Base-by-base conservation (phyloP, 2,888 invertebrate species). In the Parnassius smintheus region DNA sequence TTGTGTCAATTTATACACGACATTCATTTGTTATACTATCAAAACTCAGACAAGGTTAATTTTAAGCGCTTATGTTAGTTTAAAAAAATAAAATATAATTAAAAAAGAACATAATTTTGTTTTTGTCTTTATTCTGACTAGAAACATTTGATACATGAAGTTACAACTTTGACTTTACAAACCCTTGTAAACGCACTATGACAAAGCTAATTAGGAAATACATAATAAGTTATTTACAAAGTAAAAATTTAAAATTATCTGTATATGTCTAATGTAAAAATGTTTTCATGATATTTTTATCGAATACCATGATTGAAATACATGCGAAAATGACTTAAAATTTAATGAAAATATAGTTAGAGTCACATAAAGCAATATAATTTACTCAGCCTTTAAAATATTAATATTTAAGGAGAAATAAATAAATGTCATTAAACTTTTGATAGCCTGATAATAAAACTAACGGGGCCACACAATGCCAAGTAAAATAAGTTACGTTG, bases 81-180 rank as follows among this genome's bases (percentile, higher is more conserved):
- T 25, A 25, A 25, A 25, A 25, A 25, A 25, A 25, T 18, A 18
- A 7, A 25, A 25, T 4, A 13, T 1, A 46, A 48, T 9, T 48
- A 48, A 48, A 48, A 48, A 46, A 25, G 0, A n/a, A 2, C 12
- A 41, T 59, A 51, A 25, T 45, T 55, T 50, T 55, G 25, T 59
- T 59, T 59, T 59, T 54, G 13, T 9, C 45, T 63, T 63, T 59
- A 59, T 63, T 63, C 46, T 44, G 59, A 63, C 59, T 54, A 63
- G 62, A 63, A 64, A 50, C 61, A 55, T 62, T 61, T 60, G 44
- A 44, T 55, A 55, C 72, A 78, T 75, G 75, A 78, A 78, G 77
- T 74, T 71, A 74, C 77, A 77, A 74, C 75, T 76, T 79, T 77
- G 76, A 79, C 66, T 59, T 72, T 67, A 67, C 42, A 68, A 62